Conservation (phyloP, 2,797 vertebrate species). For the Malurus splendens region DNA sequence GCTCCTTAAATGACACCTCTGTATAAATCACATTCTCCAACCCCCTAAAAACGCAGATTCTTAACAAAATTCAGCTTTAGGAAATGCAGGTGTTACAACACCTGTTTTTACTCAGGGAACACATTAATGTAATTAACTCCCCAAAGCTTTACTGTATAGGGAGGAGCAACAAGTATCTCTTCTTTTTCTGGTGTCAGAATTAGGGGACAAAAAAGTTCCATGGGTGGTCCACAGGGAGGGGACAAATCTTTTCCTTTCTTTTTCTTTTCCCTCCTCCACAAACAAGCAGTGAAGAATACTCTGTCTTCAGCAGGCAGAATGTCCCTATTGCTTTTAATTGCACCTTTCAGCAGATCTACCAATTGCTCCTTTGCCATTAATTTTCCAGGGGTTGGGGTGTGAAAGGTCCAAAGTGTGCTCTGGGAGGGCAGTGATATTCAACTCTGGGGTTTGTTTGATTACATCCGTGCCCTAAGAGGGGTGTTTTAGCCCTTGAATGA, state of each 20-base stretch:
- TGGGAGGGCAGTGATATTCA: not conserved
- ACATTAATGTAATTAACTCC: constrained; percentile 60
- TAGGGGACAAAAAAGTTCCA: constrained; percentile 62
- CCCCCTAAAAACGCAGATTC: not conserved
- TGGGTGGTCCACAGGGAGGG: constrained; percentile 66
- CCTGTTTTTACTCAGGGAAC: constrained; percentile 41
- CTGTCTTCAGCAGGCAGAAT: constrained; percentile 5
- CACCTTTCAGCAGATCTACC: not conserved
- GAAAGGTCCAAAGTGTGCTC: not conserved
- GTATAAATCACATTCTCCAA: not conserved
- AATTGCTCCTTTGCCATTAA: not conserved
- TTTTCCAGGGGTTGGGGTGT: not conserved
- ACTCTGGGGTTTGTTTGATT: not conserved
- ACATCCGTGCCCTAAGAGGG: accelerated
- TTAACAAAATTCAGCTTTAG: constrained; percentile 41
- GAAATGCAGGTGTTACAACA: constrained; percentile 67
- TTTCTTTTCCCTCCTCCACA: not conserved
- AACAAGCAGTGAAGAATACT: constrained; percentile 32
- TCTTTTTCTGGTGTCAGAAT: constrained; percentile 59
- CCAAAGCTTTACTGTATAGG: not conserved
- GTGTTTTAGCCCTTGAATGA: not conserved
- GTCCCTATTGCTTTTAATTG: constrained; percentile 4
- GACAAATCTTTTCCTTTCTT: not conserved
- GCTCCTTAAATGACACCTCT: not conserved
- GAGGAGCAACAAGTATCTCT: constrained; percentile 46